Evolutionary conservation across 2,797 vertebrate genomes (phyloP).

Genomic region (Amblyraja radiata): DNA sequence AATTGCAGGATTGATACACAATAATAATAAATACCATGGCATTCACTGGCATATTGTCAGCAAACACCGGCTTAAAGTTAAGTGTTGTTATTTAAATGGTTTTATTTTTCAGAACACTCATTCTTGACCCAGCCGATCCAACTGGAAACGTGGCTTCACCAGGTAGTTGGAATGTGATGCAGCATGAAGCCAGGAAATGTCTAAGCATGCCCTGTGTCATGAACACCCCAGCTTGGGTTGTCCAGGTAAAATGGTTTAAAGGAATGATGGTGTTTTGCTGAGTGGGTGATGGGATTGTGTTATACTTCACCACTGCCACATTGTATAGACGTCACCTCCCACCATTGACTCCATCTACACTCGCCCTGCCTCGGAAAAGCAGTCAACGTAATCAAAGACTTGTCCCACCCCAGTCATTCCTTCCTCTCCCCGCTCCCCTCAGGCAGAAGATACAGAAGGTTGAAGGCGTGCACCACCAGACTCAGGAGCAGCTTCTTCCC

Average conservation of each 20-base stretch:
- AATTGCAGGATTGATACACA: neutral
- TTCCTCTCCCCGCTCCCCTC: too few species aligned
- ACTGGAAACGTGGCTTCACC: slow-evolving; percentile 45
- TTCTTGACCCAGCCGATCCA: slow-evolving; percentile 48
- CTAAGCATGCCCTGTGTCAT: neutral
- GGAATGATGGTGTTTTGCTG: neutral
- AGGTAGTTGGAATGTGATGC: neutral
- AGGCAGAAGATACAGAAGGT: too few species aligned
- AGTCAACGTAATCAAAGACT: too few species aligned
- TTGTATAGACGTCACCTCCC: too few species aligned
- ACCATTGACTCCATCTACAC: too few species aligned
- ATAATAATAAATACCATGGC: neutral
- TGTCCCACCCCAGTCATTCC: too few species aligned
- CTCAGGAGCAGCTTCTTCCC: too few species aligned
- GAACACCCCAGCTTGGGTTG: slow-evolving; percentile 37
- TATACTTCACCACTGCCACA: too few species aligned
- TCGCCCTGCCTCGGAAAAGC: too few species aligned
- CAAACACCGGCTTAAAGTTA: neutral
- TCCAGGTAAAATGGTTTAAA: slow-evolving; percentile 44
- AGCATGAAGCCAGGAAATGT: slow-evolving; percentile 44
- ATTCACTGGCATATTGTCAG: neutral
- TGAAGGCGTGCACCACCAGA: too few species aligned
- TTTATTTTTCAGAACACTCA: slow-evolving; percentile 46
- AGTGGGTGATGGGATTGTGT: too few species aligned
- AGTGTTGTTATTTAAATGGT: neutral